Evolutionary conservation across 2,888 invertebrate genomes (phyloP).

Genomic region (Orthosia cruda): DNA sequence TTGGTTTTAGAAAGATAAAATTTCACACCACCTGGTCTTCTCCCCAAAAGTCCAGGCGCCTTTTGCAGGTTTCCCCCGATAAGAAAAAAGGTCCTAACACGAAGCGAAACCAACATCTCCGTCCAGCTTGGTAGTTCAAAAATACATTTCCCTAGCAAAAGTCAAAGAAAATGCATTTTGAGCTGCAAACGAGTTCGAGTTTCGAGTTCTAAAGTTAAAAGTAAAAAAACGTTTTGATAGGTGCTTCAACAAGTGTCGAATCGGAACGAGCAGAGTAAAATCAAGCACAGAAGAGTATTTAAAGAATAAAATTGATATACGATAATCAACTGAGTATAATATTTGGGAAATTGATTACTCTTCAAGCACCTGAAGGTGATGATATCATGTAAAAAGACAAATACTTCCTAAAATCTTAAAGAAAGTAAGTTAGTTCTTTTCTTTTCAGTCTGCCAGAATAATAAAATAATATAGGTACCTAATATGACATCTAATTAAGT

Average conservation of each 20-base stretch:
- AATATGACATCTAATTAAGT: too few relatives aligned
- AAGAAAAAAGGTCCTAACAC: background rate
- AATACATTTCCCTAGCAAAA: background rate
- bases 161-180: constrained; percentile 4
- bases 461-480: too few relatives aligned
- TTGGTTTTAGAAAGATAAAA: too few relatives aligned
- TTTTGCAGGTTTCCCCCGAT: too few relatives aligned
- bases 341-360: constrained; percentile 7
- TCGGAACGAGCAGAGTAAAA: background rate
- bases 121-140: background rate
- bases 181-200: background rate
- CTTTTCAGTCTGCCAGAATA: background rate
- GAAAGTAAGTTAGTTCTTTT: too few relatives aligned
- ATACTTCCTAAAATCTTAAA: too few relatives aligned
- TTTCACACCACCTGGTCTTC: too few relatives aligned
- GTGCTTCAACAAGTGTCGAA: constrained; percentile 21
- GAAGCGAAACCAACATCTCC: background rate
- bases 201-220: background rate
- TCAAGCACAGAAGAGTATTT: constrained; percentile 3
- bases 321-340: background rate
- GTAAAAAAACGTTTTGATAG: constrained; percentile 15
- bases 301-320: background rate
- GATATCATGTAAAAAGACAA: too few relatives aligned
- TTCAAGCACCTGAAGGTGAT: background rate
- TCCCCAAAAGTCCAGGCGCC: too few relatives aligned